Evolutionary conservation across 1,140 invertebrate genomes (phyloP), one percentile per base, ranked within the genome.

Genomic region (Linepithema humile): DNA sequence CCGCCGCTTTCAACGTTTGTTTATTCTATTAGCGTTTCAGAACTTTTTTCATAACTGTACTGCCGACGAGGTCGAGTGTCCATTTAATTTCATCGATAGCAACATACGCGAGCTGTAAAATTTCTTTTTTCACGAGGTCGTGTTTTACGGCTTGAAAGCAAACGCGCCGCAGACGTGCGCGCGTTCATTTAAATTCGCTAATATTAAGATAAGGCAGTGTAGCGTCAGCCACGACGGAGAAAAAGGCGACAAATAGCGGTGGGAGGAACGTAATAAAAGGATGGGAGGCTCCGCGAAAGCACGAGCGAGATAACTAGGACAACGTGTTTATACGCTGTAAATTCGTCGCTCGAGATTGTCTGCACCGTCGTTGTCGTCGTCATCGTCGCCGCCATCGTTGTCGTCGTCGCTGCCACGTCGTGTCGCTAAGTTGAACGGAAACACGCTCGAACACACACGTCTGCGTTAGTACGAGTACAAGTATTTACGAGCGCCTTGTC

Each of bases 261-360:
- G 57, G 75, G 26, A 48, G 55, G 50, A 65, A 78, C 29, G 60
- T 77, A 78, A 70, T 48, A 65, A 86, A 77, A 84, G 65, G 48
- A 74, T 53, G 65, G 48, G 65, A 55, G 65, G 55, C 45, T 12
- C n/a, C 72, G 72, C 43, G 26, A 43, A 78, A 40, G 38, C 32
- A 23, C 43, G 70, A 35, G 17, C 32, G 48, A 88, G 86, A 89
- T 90, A 91, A 89, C 90, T 90, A 72, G 85, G 87, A 88, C 89
- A 87, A 84, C 80, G 85, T 90, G 89, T 91, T 90, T 89, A 90
- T 90, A 82, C 72, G 50, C 78, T 89, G 87, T 90, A 91, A 91
- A 90, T 90, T 89, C 84, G 67, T 83, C 65, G 57, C 84, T 86
- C 67, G 53, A 88, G 83, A 90, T 91, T 80, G 65, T 55, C 65